Base-by-base conservation (phyloP, 1,140 invertebrate genomes). In the Octopus sinensis region DNA sequence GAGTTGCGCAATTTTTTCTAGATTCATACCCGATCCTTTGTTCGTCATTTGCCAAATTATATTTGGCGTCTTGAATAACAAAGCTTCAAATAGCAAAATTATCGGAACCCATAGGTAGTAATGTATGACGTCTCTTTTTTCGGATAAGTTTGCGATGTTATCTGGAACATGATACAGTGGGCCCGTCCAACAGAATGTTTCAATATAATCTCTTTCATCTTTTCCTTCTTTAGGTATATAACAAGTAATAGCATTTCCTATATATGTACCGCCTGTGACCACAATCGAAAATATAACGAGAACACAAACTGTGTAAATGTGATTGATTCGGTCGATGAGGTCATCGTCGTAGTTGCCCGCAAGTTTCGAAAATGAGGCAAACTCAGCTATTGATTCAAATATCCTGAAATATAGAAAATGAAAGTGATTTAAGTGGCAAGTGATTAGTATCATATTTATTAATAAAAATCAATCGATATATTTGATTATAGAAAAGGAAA, bases 81-180 rank as follows among this genome's bases (percentile, higher is more conserved):
- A 96, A 85, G 96, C 97, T 95, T 98, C 94, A n/a, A 93, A 94
- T 88, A 90, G 88, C 80, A 98, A 92, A 82, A 96, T 93, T 85
- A 96, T 95, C 88, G 96, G 96, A 54, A 98, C 95, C 96, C 96
- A 98, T 92, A 98, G 97, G 90, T 98, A 98, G 90, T 98, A 98
- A 87, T 96, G 96, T 76, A 89, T 86, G 30, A 83, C 84, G 4
- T 82, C 77, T 4, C 79, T 83, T 75, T 83, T 81, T 71, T 80
- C 62, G 2, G 84, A 78, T 52, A 87, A 87, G 52, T 92, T 91
- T 80, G 84, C 84, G 23, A 91, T 88, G 62, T 89, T 88, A 82
- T 89, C 87, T 23, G 91, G 91, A 52, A 92, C 82, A 82, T 91
- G 91, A 82, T 92, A 92, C 5, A 90, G 91, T 83, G 91, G 91